Conservation (phyloP, 2,888 invertebrate genomes). For the Drosophila barbarae region DNA sequence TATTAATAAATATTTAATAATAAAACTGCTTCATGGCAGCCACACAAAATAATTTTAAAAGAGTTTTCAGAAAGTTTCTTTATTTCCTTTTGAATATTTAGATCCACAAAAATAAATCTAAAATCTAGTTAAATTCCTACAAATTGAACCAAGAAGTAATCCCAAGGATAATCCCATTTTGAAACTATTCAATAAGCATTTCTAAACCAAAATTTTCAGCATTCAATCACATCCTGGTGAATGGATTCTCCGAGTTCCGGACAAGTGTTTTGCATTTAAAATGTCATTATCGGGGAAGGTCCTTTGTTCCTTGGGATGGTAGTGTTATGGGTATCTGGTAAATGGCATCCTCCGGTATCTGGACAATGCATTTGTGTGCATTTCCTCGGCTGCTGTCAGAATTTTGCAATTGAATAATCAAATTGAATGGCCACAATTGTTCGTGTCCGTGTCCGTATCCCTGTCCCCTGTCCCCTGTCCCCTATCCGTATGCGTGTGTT, state of each 20-base stretch:
- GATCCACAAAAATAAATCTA: too few relatives aligned
- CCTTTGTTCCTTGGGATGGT: neutral
- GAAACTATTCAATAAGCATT: neutral
- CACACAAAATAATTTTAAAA: too few relatives aligned
- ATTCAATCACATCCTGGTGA: slow-evolving; percentile 17
- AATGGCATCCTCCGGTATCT: slow-evolving; percentile 40
- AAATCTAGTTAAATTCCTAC: neutral
- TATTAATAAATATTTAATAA: too few relatives aligned
- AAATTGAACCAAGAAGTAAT: accelerated
- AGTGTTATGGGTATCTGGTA: slow-evolving; percentile 7
- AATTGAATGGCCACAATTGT: slow-evolving; percentile 58
- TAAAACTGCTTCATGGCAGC: too few relatives aligned
- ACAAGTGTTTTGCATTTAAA: slow-evolving; percentile 59
- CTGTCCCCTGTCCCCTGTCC: neutral
- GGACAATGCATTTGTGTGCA: slow-evolving; percentile 55
- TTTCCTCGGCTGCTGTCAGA: slow-evolving; percentile 61
- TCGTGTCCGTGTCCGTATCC: slow-evolving; percentile 20
- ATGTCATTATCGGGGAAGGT: slow-evolving; percentile 55
- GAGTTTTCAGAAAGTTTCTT: too few relatives aligned
- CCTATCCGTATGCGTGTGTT: slow-evolving; percentile 8
- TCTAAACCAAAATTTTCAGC: neutral
- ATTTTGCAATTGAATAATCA: slow-evolving; percentile 72
- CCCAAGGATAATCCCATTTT: neutral
- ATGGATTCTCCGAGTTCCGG: slow-evolving; percentile 42
- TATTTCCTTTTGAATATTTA: neutral